Evolutionary conservation across 2,888 invertebrate genomes (phyloP).

Genomic region (Luffia ferchaultella): DNA sequence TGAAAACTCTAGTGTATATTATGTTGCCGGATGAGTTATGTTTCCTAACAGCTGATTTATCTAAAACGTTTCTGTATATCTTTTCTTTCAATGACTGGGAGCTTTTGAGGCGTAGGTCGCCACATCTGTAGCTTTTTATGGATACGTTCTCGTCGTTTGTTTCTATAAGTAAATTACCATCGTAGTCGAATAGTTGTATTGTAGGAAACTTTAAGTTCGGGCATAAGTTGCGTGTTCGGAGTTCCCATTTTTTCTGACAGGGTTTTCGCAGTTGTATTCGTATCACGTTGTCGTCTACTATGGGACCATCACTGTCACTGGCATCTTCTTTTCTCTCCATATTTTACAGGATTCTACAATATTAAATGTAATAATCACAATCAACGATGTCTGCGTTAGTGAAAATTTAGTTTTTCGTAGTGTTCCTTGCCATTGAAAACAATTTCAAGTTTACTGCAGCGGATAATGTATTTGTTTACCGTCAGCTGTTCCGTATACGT

Average conservation of each 20-base stretch:
- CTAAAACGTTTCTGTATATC: constrained; percentile 44
- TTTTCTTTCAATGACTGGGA: constrained; percentile 45
- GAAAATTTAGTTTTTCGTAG: too few species aligned
- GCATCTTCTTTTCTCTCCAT: constrained; percentile 42
- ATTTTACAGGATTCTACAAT: constrained; percentile 25
- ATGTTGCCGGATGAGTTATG: constrained; percentile 50
- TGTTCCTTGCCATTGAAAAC: constrained; percentile 3
- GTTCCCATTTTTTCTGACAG: constrained; percentile 69
- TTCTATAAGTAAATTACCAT: constrained; percentile 68
- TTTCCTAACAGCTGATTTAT: constrained; percentile 39
- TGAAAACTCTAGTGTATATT: constrained; percentile 50
- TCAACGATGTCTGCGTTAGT: too few species aligned
- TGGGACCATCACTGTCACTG: constrained; percentile 52
- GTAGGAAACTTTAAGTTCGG: constrained; percentile 67
- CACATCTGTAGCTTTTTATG: constrained; percentile 48
- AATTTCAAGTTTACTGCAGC: not conserved
- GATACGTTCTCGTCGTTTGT: constrained; percentile 65
- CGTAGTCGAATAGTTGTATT: constrained; percentile 70
- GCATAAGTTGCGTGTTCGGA: constrained; percentile 69
- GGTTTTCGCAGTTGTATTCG: constrained; percentile 70
- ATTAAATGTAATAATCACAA: constrained; percentile 19
- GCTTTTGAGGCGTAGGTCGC: constrained; percentile 29
- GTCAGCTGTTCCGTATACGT: constrained; percentile 48
- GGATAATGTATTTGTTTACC: constrained; percentile 55
- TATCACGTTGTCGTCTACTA: constrained; percentile 64